phyloP scores from a whole-genome alignment of 2,797 vertebrate species.

The Lutra lutra region DNA sequence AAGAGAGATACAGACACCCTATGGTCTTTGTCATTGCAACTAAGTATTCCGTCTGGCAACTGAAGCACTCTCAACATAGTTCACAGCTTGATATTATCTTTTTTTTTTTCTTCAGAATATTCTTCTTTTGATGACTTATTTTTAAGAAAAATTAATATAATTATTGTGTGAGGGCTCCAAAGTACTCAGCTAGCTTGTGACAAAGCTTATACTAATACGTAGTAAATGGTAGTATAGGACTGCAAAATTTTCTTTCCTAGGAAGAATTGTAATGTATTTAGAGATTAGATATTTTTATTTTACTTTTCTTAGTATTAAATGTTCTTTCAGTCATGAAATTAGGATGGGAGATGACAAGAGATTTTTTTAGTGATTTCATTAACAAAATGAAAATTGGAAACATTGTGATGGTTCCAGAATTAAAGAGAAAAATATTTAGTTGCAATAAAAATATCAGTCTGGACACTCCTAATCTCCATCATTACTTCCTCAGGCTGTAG shows the following conservation, averaged over 20 bases:
- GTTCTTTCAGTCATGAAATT: not conserved
- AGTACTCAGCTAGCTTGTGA: not conserved
- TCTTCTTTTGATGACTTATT: not conserved
- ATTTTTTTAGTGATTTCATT: not conserved
- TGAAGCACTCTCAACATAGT: not conserved
- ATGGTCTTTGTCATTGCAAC: not conserved
- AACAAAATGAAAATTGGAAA: not conserved
- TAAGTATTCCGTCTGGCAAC: not conserved
- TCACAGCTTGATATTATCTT: not conserved
- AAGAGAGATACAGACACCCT: not conserved
- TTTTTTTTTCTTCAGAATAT: not conserved
- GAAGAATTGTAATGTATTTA: not conserved
- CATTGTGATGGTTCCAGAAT: not conserved
- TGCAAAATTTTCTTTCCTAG: not conserved
- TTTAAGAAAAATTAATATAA: not conserved
- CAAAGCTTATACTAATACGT: not conserved
- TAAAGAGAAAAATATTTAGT: not conserved
- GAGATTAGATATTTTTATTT: not conserved
- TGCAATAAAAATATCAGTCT: not conserved
- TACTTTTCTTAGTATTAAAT: not conserved
- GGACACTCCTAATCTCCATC: not conserved
- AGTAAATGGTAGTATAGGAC: not conserved
- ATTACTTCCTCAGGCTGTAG: not conserved
- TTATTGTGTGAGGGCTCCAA: not conserved
- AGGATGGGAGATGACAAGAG: not conserved